Conservation (phyloP, 1,140 invertebrate genomes). For the Musca domestica region DNA sequence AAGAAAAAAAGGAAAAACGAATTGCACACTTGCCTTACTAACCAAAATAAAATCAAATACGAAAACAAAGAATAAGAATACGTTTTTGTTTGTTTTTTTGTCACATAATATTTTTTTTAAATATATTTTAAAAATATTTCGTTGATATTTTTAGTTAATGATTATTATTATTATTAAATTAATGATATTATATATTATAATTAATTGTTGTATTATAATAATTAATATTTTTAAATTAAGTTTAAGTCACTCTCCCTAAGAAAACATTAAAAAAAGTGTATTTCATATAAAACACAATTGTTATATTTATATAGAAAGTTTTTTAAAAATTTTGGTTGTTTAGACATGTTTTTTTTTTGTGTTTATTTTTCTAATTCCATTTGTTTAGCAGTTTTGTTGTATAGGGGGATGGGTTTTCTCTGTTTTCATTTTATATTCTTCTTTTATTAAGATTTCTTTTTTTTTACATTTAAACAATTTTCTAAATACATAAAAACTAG, state of each 20-base stretch:
- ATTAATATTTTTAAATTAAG: background rate
- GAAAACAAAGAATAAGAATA: no score
- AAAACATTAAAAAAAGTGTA: constrained; percentile 25
- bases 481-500: constrained; percentile 15
- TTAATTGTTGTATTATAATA: constrained; percentile 22
- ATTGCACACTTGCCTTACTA: no score
- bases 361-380: constrained; percentile 1
- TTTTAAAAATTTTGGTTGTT: background rate
- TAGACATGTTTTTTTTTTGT: background rate
- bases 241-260: constrained; percentile 32
- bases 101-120: constrained; percentile 1
- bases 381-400: no score
- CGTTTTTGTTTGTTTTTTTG: no score
- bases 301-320: no score
- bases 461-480: constrained; percentile 6
- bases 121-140: constrained; percentile 10
- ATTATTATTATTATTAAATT: background rate
- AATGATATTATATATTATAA: background rate
- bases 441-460: constrained; percentile 6
- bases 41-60: no score
- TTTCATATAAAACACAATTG: background rate
- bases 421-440: no score
- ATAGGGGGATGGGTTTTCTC: background rate
- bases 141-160: background rate
- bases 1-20: no score